Conservation (phyloP, 2,888 invertebrate genomes). For the Diogma glabrata region DNA sequence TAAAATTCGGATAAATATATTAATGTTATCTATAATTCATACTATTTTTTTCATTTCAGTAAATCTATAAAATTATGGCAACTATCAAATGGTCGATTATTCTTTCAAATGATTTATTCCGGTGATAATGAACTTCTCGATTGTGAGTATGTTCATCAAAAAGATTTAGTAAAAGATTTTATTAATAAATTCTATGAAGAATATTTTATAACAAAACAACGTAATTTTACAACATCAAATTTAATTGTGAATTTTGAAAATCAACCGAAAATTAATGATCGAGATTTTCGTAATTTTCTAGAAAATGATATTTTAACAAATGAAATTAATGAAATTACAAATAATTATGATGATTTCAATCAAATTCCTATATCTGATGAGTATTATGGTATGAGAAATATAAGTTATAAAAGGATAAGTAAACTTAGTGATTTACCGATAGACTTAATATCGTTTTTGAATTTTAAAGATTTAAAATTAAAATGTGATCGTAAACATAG, state of each 20-base stretch:
- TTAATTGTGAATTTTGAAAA: constrained; percentile 15
- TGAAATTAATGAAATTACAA: constrained; percentile 6
- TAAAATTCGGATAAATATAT: too few relatives aligned
- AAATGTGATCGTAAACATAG: constrained; percentile 17
- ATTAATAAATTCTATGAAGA: constrained; percentile 37
- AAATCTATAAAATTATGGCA: constrained; percentile 39
- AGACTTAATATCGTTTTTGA: constrained; percentile 17
- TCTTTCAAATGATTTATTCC: constrained; percentile 46
- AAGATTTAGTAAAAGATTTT: constrained; percentile 36
- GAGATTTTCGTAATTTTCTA: constrained; percentile 16
- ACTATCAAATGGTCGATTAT: constrained; percentile 41
- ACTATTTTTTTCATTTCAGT: constrained; percentile 22
- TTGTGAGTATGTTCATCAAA: constrained; percentile 42
- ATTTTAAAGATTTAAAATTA: constrained; percentile 16
- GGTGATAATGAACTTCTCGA: constrained; percentile 38
- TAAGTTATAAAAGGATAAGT: constrained; percentile 15
- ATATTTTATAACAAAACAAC: constrained; percentile 21
- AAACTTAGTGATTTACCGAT: constrained; percentile 16
- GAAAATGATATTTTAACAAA: constrained; percentile 15
- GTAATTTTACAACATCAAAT: constrained; percentile 16
- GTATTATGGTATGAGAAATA: constrained; percentile 17
- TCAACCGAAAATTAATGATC: constrained; percentile 13
- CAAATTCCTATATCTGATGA: constrained; percentile 11
- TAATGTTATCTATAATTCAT: too few relatives aligned
- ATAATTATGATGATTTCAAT: constrained; percentile 17